Evolutionary conservation across 2,888 invertebrate species (phyloP).

Genomic region (Nineta flava): DNA sequence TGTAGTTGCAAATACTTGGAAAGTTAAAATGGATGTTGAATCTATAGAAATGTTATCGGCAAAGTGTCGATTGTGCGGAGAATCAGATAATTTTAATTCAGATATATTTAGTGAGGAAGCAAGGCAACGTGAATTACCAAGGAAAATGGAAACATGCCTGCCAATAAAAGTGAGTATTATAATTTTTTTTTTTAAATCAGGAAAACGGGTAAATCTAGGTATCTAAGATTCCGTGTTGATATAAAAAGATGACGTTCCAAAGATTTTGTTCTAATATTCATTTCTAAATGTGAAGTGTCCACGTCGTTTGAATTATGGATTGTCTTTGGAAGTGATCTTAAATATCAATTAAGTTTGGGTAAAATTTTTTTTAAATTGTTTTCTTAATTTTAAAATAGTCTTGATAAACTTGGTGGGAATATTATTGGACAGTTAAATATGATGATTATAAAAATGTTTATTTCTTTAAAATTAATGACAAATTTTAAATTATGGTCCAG

Average conservation of each 20-base stretch:
- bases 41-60: too few species aligned
- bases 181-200: neutral
- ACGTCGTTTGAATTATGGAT: neutral
- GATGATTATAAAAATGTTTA: too few species aligned
- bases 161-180: constrained; percentile 25
- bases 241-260: neutral
- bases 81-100: constrained; percentile 1
- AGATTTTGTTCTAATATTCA: neutral
- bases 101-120: constrained; percentile 4
- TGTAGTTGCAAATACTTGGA: too few species aligned
- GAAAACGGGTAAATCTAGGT: neutral
- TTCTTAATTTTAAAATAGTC: too few species aligned
- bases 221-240: neutral
- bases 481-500: too few species aligned
- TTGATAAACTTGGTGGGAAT: too few species aligned
- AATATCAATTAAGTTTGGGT: too few species aligned
- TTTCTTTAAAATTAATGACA: too few species aligned
- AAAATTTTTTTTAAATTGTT: too few species aligned
- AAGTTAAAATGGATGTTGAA: too few species aligned
- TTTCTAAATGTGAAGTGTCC: neutral
- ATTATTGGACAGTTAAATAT: too few species aligned
- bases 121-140: constrained; percentile 24
- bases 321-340: too few species aligned
- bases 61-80: constrained; percentile 5
- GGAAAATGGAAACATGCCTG: constrained; percentile 28